A percentile compares a stretch with the other conserved stretches of the same genome.
phyloP scores from a whole-genome alignment of 2,113 vertebrate genomes.

The Bettongia penicillata region DNA sequence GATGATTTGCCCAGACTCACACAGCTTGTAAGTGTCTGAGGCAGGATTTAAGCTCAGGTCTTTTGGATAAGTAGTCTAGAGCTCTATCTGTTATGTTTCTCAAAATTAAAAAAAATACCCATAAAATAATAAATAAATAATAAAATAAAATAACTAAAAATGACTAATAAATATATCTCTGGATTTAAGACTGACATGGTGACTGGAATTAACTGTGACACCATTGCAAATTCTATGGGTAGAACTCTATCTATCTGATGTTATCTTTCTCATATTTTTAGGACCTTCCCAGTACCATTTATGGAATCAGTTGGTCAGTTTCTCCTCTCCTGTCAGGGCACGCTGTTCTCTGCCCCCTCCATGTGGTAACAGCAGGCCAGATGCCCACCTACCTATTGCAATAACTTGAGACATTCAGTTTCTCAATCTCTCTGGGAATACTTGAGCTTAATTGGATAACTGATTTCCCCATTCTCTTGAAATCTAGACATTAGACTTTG shows the following conservation, averaged over 20 bases:
- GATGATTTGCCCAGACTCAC: neutral
- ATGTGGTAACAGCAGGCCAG: neutral
- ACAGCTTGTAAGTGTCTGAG: neutral
- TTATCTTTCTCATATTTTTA: neutral
- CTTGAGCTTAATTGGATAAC: neutral
- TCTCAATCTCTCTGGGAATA: neutral
- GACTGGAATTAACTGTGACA: neutral
- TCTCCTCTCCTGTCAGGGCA: neutral
- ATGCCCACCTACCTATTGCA: neutral
- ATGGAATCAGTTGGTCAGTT: neutral
- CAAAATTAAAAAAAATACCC: neutral
- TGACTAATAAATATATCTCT: too few species aligned
- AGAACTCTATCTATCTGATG: neutral
- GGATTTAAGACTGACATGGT: neutral
- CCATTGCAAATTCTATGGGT: neutral
- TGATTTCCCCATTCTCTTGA: neutral
- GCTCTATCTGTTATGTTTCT: neutral
- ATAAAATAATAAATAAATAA: neutral
- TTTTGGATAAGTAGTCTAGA: neutral
- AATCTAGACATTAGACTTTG: neutral
- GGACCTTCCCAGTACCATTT: neutral
- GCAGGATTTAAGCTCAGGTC: neutral
- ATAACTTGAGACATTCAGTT: neutral
- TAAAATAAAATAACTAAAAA: neutral
- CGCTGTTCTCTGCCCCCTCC: neutral